Percentiles rank a stretch among this genome's conserved stretches.
Evolutionary conservation across 92 coral and sea anemone genomes (phyloP).

Genomic region (Porites rus): DNA sequence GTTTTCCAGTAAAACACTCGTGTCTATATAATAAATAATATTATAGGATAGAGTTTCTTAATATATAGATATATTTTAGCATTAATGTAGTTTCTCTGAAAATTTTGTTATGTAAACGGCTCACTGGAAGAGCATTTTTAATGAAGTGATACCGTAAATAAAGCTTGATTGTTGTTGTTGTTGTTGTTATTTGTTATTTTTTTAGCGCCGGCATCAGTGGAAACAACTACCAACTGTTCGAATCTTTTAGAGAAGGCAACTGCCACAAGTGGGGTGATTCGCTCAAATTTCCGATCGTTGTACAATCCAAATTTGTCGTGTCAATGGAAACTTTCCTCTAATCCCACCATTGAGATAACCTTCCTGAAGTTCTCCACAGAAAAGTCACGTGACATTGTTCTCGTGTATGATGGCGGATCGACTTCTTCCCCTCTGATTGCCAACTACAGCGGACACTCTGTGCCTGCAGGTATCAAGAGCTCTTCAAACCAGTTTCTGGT

Average conservation of each 20-base stretch:
- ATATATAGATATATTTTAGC: too few relatives aligned
- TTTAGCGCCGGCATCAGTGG: not conserved
- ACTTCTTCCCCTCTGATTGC: conserved; percentile 13
- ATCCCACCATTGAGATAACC: conserved; percentile 22
- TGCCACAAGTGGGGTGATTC: conserved; percentile 6
- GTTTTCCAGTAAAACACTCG: too few relatives aligned
- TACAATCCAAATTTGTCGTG: not conserved
- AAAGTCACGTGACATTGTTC: not conserved
- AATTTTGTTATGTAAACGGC: too few relatives aligned
- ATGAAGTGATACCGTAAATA: too few relatives aligned
- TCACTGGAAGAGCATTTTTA: too few relatives aligned
- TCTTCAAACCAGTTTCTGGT: conserved; percentile 3
- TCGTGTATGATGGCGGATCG: conserved; percentile 15
- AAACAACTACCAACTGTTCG: not conserved
- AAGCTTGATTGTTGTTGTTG: too few relatives aligned
- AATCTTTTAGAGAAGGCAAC: not conserved
- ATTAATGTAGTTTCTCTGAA: too few relatives aligned
- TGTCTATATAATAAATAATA: too few relatives aligned
- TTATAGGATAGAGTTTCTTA: too few relatives aligned
- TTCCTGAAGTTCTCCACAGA: conserved; percentile 42
- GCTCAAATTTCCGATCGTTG: not conserved
- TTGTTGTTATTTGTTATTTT: too few relatives aligned
- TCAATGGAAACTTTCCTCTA: conserved; percentile 36
- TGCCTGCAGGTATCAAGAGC: not conserved
- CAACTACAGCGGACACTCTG: not conserved